These are phyloP conservation scores for Catamblyrhynchus diadema DNA, from an alignment of 2,797 vertebrate genomes.

Conservation along the genomic window DNA sequence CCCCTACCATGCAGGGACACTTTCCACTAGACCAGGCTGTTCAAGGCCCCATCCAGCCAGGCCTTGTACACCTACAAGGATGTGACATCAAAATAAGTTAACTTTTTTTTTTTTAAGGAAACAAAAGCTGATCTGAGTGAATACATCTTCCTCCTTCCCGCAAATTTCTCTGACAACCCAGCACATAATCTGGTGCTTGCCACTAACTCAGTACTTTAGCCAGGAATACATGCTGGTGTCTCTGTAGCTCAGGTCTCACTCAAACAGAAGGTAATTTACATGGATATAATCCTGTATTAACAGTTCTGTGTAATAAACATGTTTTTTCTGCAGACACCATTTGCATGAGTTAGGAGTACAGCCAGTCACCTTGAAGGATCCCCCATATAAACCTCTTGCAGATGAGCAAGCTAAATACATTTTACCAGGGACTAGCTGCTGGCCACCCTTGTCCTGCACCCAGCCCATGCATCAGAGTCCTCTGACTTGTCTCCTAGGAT, in stretches of 20 bases:
- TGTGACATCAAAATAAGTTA: neutral
- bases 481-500: neutral
- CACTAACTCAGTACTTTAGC: neutral
- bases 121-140: neutral
- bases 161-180: neutral
- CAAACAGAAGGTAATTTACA: neutral
- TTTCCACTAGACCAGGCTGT: neutral
- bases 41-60: neutral
- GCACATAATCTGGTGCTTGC: neutral
- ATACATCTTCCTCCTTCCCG: neutral
- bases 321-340: neutral
- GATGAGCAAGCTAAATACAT: neutral
- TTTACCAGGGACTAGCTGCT: neutral
- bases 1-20: accelerated
- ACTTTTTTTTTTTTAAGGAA: neutral
- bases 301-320: accelerated
- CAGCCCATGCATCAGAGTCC: neutral
- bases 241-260: neutral
- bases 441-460: neutral
- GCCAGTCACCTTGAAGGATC: neutral
- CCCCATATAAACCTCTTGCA: neutral
- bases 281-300: neutral
- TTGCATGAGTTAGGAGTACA: accelerated
- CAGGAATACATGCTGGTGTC: neutral
- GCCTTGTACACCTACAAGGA: neutral